Evolutionary conservation across 2,113 vertebrate genomes (phyloP), one percentile per base, ranked within the genome.

Genomic region (Neogale vison): DNA sequence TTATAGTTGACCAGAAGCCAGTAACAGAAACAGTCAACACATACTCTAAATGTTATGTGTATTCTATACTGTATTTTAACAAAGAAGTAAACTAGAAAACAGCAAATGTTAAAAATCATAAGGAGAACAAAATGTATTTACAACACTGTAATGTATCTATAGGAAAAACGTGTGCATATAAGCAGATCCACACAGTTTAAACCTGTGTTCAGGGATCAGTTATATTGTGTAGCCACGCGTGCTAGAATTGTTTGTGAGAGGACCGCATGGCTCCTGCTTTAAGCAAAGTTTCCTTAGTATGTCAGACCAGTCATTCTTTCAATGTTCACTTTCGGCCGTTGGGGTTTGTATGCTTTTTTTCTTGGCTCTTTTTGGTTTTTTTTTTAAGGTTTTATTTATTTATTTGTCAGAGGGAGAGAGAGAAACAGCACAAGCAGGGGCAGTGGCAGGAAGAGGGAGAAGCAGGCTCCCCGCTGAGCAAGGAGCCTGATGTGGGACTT

Each of bases 211-310:
- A 31, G 74, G 26, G 42, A 47, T 77, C 42, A 47, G 31, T 26
- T 47, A 4, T 79, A n/a, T 21, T n/a, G 4, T 47, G 20, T 20
- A 17, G 3, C 9, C 0, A 0, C 63, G 36, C 42, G 50, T 52
- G 26, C 29, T 83, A 23, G 55, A 74, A 45, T 81, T 85, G 10
- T 79, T 93, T 61, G 31, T 26, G 34, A 47, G 45, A 59, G 72
- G 65, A 50, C 8, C 4, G 0, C 12, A 45, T 4, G 8, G 63
- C 14, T 72, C 82, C 52, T 63, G 13, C 50, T 69, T n/a, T 20
- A 65, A 94, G 55, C 26, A 69, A 3, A 23, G n/a, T 29, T 2
- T 21, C 24, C 42, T 52, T 34, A 7, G 50, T 57, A 26, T 0
- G 0, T 82, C 59, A 18, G 50, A 7, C 34, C 26, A 45, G 34